These are phyloP conservation scores for Hylaeus volcanicus DNA, from an alignment of 1,140 invertebrate genomes.

Conservation along the genomic window DNA sequence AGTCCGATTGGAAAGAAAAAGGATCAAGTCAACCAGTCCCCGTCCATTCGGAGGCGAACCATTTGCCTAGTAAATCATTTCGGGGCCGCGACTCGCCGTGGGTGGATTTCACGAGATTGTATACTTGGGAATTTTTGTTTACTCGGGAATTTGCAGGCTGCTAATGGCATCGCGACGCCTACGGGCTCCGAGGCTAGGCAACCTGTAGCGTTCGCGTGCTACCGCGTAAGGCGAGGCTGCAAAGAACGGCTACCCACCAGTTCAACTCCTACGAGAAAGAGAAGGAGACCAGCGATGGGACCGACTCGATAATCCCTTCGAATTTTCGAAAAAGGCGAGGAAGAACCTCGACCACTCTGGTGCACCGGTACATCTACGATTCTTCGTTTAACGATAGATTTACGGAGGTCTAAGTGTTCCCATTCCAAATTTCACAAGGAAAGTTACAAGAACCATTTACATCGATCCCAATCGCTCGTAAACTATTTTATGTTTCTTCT, in stretches of 20 bases:
- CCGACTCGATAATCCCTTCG: not conserved
- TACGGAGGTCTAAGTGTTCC: no score
- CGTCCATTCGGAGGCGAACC: constrained; percentile 29
- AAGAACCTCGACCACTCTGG: not conserved
- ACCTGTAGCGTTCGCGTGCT: constrained; percentile 62
- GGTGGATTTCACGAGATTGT: constrained; percentile 50
- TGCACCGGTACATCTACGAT: no score
- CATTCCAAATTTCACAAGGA: no score
- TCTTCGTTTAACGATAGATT: no score
- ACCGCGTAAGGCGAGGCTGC: constrained; percentile 65
- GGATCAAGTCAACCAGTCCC: no score
- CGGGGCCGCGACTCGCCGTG: constrained; percentile 24
- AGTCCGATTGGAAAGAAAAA: no score
- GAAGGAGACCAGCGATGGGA: constrained; percentile 9
- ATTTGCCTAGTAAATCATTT: constrained; percentile 50
- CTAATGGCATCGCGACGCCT: constrained; percentile 65
- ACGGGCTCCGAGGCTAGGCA: constrained; percentile 59
- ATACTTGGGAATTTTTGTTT: constrained; percentile 60
- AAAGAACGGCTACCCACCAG: constrained; percentile 57
- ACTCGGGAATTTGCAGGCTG: constrained; percentile 56
- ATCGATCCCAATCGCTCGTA: no score
- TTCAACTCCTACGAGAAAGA: constrained; percentile 57
- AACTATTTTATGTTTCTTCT: no score
- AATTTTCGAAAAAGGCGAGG: constrained; percentile 9
- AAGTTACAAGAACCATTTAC: no score